These are phyloP conservation scores for Carduelis carduelis DNA, from an alignment of 2,797 vertebrate genomes.

Conservation along the genomic window DNA sequence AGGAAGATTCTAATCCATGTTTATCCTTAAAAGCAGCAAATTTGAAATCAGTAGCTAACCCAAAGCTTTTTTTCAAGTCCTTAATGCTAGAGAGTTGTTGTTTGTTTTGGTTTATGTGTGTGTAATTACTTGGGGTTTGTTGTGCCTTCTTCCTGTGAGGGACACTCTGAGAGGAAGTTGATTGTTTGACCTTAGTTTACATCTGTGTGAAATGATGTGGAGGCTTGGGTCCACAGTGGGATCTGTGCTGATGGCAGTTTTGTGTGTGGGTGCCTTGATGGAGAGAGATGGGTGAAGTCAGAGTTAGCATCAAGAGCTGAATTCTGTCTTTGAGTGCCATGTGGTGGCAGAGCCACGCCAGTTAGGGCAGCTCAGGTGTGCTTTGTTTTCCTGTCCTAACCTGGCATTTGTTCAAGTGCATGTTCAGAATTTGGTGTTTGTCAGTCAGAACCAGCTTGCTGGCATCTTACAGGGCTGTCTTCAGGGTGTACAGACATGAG, in stretches of 20 bases:
- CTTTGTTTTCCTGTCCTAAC: background rate
- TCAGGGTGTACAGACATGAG: accelerated
- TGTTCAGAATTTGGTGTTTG: background rate
- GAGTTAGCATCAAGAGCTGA: background rate
- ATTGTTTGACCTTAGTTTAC: background rate
- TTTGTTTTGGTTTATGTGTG: no score
- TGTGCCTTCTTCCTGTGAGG: background rate
- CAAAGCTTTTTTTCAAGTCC: background rate
- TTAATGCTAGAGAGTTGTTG: accelerated
- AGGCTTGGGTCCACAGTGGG: background rate
- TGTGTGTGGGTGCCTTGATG: accelerated
- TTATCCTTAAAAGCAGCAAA: background rate
- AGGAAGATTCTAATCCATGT: background rate
- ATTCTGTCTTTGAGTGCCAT: background rate
- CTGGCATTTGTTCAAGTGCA: background rate
- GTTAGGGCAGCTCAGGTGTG: background rate
- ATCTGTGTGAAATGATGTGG: background rate
- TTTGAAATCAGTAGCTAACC: background rate
- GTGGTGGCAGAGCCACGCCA: background rate
- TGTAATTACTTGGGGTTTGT: background rate
- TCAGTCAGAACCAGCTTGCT: background rate
- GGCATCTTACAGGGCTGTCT: background rate
- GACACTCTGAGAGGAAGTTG: background rate
- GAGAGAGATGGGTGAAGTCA: background rate
- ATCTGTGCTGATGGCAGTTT: background rate